Evolutionary conservation across 35 echinoderm and acorn worm genomes (phyloP), one percentile per base, ranked within the genome.

Genomic region (Antedon bifida): DNA sequence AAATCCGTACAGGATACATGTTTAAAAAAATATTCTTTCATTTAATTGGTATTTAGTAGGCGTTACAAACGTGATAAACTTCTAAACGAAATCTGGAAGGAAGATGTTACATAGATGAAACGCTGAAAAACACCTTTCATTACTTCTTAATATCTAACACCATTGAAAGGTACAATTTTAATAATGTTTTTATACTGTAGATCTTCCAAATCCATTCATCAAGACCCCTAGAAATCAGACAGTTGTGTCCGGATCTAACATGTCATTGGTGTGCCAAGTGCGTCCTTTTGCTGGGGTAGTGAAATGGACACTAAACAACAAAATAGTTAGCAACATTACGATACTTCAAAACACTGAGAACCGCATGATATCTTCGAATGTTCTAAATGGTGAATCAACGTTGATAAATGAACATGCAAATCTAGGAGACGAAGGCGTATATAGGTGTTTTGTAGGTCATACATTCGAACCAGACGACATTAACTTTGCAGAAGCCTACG

Each of bases 391-490:
- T 30, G 82, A 34, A 31, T 83, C 82, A 28, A 30, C 30, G 30
- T 36, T 83, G 32, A 46, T 23, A 12, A 73, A 34, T 9, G n/a
- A 30, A 14, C 12, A 4, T 5, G 39, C 36, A 7, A 26, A 32
- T 16, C 34, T 83, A 32, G n/a, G 29, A 0, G 55, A 83, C 13
- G 82, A 83, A 34, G 46, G 14, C 31, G 82, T 30, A 12, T 83
- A 83, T 73, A 64, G 82, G 28, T 83, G 82, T 28, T 73, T 21
- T 32, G 82, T 56, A 16, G 82, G 82, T 1, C 46, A 74, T 56
- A 83, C 82, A 1, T 83, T 83, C 82, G 32, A 73, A 32, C 7
- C 26, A 34, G 45, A 46, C 51, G 82, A 83, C 30, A 33, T 83
- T 31, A 83, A 29, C 0, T 83, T 73, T 83, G 82, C 31, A 5